phyloP scores from a whole-genome alignment of 2,113 vertebrate genomes.

The Procavia capensis region DNA sequence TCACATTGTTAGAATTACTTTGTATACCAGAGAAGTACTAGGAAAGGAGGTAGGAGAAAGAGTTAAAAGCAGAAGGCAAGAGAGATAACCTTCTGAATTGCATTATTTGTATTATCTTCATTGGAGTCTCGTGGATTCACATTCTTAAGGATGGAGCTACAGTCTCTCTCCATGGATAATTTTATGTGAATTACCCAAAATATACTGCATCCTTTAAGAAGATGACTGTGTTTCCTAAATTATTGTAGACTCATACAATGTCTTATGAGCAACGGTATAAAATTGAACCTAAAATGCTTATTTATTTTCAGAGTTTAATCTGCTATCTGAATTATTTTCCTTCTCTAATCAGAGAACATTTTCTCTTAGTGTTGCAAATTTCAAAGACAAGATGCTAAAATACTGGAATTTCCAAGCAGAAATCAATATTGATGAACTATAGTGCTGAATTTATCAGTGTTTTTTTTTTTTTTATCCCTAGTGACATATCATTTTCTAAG shows the following conservation, averaged over 20 bases:
- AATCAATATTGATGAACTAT: constrained; percentile 32
- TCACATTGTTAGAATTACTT: neutral
- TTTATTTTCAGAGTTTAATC: neutral
- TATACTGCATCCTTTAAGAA: neutral
- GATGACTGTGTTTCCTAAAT: neutral
- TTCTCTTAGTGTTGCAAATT: constrained; percentile 26
- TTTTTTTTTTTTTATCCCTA: neutral
- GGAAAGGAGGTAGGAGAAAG: neutral
- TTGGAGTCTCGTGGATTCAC: neutral
- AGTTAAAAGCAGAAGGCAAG: neutral
- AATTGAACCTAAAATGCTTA: neutral
- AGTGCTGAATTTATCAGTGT: neutral
- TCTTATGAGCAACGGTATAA: neutral
- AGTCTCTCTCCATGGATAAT: neutral
- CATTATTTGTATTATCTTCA: neutral
- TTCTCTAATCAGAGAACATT: neutral
- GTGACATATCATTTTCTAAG: constrained; percentile 14
- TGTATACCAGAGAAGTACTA: neutral
- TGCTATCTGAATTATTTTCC: neutral
- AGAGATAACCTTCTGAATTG: neutral
- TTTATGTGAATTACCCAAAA: neutral
- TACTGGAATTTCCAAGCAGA: neutral
- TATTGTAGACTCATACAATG: neutral
- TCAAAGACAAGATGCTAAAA: neutral
- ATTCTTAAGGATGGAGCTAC: neutral